phyloP scores from a whole-genome alignment of 2,113 vertebrate species.

The Macheiramphus alcinus region DNA sequence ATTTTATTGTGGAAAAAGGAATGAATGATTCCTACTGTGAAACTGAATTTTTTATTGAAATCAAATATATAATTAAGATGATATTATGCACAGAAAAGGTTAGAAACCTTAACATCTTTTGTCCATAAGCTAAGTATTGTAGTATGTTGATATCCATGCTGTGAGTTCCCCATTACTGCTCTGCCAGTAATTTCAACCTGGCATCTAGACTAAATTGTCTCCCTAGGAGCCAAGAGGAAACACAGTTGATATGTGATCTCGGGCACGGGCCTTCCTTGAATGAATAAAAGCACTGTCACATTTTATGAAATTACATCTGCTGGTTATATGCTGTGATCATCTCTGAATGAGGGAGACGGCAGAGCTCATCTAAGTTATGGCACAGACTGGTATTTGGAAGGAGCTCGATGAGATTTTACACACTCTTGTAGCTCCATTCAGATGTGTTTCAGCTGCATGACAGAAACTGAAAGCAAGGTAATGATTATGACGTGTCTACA shows the following conservation, averaged over 20 bases:
- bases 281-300: slow-evolving; percentile 31
- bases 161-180: slow-evolving; percentile 31
- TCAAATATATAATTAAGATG: slow-evolving; percentile 42
- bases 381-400: neutral
- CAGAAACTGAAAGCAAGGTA: neutral
- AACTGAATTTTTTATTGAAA: slow-evolving; percentile 23
- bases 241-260: slow-evolving; percentile 4
- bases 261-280: neutral
- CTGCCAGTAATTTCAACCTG: slow-evolving; percentile 45
- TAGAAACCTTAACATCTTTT: slow-evolving; percentile 43
- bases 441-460: neutral
- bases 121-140: slow-evolving; percentile 17
- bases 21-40: slow-evolving; percentile 9
- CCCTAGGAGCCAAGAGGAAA: slow-evolving; percentile 16
- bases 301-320: slow-evolving; percentile 18
- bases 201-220: slow-evolving; percentile 29
- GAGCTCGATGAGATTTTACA: neutral
- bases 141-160: neutral
- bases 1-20: neutral
- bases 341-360: neutral
- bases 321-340: neutral
- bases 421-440: neutral
- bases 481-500: neutral
- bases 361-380: slow-evolving; percentile 9
- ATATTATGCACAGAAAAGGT: slow-evolving; percentile 25